Conservation (phyloP, 2,888 invertebrate genomes). For the Rhingia campestris region DNA sequence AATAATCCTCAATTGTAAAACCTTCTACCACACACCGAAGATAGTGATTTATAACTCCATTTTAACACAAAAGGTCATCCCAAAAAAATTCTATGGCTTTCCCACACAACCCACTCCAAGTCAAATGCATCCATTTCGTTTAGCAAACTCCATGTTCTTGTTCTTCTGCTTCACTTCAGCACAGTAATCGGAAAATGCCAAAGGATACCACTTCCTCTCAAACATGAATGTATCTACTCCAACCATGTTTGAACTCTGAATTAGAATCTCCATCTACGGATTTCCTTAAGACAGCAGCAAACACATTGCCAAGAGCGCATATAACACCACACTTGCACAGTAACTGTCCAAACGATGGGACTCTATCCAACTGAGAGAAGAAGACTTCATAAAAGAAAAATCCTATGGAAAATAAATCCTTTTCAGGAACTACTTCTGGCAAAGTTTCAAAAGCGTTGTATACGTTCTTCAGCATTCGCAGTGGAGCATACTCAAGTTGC, state of each 20-base stretch:
- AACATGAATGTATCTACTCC: background rate
- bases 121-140: background rate
- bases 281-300: conserved; percentile 31
- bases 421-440: conserved; percentile 26
- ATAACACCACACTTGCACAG: background rate
- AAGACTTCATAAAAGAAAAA: conserved; percentile 5
- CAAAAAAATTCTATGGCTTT: background rate
- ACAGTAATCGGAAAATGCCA: background rate
- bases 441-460: conserved; percentile 36
- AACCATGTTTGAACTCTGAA: conserved; percentile 7
- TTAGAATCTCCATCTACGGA: conserved; percentile 16
- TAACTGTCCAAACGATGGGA: conserved; percentile 12
- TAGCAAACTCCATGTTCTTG: too few relatives aligned
- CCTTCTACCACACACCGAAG: background rate
- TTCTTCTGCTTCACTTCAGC: background rate
- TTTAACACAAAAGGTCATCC: background rate
- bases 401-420: conserved; percentile 18
- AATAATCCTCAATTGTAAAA: background rate
- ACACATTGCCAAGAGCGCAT: conserved; percentile 9
- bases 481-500: background rate
- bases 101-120: background rate
- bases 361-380: conserved; percentile 1
- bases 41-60: background rate
- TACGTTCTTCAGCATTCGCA: background rate
- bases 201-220: background rate